phyloP scores from a whole-genome alignment of 2,113 vertebrate genomes.

The Phylloscopus trochiloides region DNA sequence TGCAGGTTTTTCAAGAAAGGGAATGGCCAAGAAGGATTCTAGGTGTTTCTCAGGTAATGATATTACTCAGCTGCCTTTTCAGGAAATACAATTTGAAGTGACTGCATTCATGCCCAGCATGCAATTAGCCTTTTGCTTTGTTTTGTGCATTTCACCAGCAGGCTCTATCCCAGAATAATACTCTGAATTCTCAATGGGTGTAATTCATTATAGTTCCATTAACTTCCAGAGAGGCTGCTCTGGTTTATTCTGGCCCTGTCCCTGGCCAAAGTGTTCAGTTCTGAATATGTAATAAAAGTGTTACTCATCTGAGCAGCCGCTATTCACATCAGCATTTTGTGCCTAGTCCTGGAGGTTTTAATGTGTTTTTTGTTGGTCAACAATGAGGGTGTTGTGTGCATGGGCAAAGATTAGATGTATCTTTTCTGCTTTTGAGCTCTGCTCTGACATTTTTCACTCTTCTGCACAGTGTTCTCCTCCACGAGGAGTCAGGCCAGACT shows the following conservation, averaged over 20 bases:
- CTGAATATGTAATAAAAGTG: constrained; percentile 33
- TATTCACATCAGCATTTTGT: constrained; percentile 39
- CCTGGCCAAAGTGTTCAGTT: neutral
- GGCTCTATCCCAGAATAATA: neutral
- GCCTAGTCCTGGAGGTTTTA: constrained; percentile 4
- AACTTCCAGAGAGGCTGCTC: constrained; percentile 21
- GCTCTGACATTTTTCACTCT: neutral
- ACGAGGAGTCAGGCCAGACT: neutral
- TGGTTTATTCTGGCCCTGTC: neutral
- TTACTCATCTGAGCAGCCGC: constrained; percentile 28
- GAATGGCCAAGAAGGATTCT: neutral
- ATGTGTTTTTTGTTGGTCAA: constrained; percentile 19
- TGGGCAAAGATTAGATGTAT: constrained; percentile 8
- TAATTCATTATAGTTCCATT: constrained; percentile 21
- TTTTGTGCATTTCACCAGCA: neutral
- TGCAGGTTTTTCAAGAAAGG: neutral
- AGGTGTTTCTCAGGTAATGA: neutral
- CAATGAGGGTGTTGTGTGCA: constrained; percentile 22
- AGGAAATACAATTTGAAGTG: neutral
- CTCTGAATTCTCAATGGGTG: constrained; percentile 26
- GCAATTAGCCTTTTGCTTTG: neutral
- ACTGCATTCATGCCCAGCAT: neutral
- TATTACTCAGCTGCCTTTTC: neutral
- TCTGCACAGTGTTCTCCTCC: neutral
- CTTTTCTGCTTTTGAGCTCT: neutral